Base-by-base conservation (phyloP, 2,113 vertebrate species). In the Eptesicus fuscus region DNA sequence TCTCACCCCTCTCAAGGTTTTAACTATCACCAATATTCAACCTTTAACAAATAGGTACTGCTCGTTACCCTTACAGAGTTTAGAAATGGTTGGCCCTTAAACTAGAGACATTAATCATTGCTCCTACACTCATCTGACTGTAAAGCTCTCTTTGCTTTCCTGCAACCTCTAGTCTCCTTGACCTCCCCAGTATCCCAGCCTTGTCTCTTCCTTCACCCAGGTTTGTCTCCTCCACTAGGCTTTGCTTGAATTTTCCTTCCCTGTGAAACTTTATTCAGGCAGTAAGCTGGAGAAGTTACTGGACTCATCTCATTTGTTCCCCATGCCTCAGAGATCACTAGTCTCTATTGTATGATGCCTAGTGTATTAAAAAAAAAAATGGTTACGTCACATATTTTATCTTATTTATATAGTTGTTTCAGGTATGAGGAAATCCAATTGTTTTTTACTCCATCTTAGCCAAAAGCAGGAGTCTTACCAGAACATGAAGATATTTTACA, bases 1-100 rank as follows among this genome's bases (percentile, higher is more conserved):
- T 70, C n/a, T 94, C 87, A 94, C 49, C n/a, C 20, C 22, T 84
- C 51, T 78, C 79, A 90, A 78, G 87, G 71, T 84, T 90, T 69
- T 53, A 76, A 67, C 70, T 89, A 67, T 89, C 69, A 89, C 47
- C 59, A 53, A 73, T 40, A 80, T 71, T 53, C 13, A 73, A 53
- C 59, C 18, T 89, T 74, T 76, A 69, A 56, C 2, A 69, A 90
- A 78, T n/a, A 49, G 25, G n/a, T 47, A 70, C n/a, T 59, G 40
- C 25, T n/a, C 51, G 37, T 77, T 49, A 37, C 25, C 44, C 28
- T 71, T 28, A 51, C 3, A 30, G 47, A 59, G 32, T 78, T 78
- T 59, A 86, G 22, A 90, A 59, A 32, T 18, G 30, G 20, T 28
- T 82, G 49, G 18, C 37, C 70, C 37, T 37, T 65, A 37, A 51